A percentile compares a stretch with the other conserved stretches of the same genome.
These are phyloP conservation scores for Thalassarche chlororhynchos DNA, from an alignment of 2,113 vertebrate genomes.

Conservation along the genomic window DNA sequence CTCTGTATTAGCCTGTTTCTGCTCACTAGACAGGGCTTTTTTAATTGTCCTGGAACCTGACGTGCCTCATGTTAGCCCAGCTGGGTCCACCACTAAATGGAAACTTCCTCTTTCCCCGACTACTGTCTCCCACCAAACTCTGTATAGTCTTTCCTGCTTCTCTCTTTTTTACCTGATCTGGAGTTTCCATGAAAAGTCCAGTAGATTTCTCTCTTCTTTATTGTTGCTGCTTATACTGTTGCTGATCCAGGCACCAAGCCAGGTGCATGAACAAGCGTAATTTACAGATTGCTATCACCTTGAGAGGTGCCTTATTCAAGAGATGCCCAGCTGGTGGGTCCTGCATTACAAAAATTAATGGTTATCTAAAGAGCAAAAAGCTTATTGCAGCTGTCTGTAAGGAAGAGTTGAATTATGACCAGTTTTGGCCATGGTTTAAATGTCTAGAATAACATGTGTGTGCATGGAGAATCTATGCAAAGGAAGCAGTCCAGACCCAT, in stretches of 20 bases:
- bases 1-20: not conserved
- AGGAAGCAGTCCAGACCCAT: not conserved
- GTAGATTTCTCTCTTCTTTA: not conserved
- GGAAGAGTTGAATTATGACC: not conserved
- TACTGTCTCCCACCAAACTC: not conserved
- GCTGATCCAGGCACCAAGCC: not conserved
- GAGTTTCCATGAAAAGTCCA: not conserved
- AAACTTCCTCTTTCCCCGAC: not conserved
- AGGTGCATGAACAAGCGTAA: not conserved
- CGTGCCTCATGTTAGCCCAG: rapidly evolving
- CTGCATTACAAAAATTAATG: not conserved
- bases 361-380: not conserved
- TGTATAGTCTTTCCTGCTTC: not conserved
- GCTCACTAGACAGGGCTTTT: not conserved
- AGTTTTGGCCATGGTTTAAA: not conserved
- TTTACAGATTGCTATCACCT: not conserved
- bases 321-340: not conserved
- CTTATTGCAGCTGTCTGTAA: not conserved
- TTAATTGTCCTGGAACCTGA: not conserved
- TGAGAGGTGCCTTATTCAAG: not conserved
- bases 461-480: not conserved
- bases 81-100: rapidly evolving
- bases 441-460: not conserved
- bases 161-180: not conserved
- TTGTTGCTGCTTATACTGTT: not conserved